Evolutionary conservation across 2,113 vertebrate genomes (phyloP).

Genomic region (Engraulis encrasicolus): DNA sequence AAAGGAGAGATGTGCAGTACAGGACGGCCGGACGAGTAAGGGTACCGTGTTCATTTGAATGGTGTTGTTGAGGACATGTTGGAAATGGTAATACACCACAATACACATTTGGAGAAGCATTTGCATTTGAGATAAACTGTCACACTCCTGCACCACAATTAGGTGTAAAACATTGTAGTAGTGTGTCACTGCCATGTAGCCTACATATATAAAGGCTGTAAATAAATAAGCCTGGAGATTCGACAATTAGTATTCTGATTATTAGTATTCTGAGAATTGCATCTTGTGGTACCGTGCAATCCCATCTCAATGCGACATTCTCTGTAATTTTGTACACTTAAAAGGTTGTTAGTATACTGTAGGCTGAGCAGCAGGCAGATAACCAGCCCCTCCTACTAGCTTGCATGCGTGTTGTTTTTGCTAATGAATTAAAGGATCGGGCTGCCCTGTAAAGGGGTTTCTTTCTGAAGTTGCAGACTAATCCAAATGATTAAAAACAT

Average conservation of each 20-base stretch:
- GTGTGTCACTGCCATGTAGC: neutral
- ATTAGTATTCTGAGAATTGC: neutral
- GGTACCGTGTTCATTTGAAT: slow-evolving; percentile 49
- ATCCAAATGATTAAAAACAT: too few relatives aligned
- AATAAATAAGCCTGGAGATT: neutral
- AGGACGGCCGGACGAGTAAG: slow-evolving; percentile 53
- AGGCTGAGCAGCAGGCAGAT: too few relatives aligned
- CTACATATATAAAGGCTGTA: neutral
- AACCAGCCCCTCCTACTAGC: too few relatives aligned
- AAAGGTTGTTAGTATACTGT: too few relatives aligned
- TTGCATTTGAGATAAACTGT: neutral
- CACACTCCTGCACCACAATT: neutral
- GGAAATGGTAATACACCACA: slow-evolving; percentile 9
- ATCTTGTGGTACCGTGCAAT: too few relatives aligned
- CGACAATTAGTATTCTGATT: neutral
- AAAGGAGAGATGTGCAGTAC: slow-evolving; percentile 38
- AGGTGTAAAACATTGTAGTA: neutral
- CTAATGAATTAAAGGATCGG: too few relatives aligned
- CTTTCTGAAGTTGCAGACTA: too few relatives aligned
- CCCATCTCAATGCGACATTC: too few relatives aligned
- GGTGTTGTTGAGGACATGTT: slow-evolving; percentile 53
- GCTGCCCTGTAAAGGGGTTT: too few relatives aligned
- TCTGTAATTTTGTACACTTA: too few relatives aligned
- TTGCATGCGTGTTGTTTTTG: too few relatives aligned
- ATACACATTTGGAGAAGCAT: neutral